A percentile compares a stretch with the other conserved stretches of the same genome.
Evolutionary conservation across 2,888 invertebrate species (phyloP).

Genomic region (Erebia epiphron): DNA sequence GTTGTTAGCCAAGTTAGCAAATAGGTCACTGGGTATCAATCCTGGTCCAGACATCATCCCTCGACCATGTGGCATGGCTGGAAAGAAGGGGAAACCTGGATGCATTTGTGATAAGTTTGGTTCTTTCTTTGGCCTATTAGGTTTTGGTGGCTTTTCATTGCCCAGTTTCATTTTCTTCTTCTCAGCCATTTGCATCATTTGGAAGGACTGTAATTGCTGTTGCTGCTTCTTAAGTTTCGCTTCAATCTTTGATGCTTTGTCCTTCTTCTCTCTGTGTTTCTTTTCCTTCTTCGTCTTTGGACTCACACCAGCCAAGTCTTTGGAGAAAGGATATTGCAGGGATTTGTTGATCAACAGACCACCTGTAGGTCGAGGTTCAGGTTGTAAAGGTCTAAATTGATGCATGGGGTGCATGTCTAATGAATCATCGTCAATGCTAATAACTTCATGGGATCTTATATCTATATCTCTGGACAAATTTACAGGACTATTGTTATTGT

Average conservation of each 20-base stretch:
- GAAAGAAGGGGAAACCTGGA: constrained; percentile 75
- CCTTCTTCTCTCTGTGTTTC: constrained; percentile 80
- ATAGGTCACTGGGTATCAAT: constrained; percentile 70
- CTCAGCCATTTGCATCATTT: constrained; percentile 66
- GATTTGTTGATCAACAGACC: constrained; percentile 74
- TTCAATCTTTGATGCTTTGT: constrained; percentile 74
- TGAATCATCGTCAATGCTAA: constrained; percentile 77
- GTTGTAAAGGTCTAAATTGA: constrained; percentile 49
- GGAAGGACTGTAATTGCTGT: constrained; percentile 66
- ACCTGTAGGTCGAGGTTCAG: constrained; percentile 59
- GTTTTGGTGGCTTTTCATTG: constrained; percentile 64
- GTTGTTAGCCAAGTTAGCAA: constrained; percentile 72
- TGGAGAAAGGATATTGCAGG: constrained; percentile 73
- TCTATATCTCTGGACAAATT: constrained; percentile 78
- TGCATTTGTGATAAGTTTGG: constrained; percentile 69
- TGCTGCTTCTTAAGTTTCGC: constrained; percentile 78
- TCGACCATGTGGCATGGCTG: constrained; percentile 73
- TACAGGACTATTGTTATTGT: constrained; percentile 79
- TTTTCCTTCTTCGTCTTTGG: constrained; percentile 84
- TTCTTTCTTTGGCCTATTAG: constrained; percentile 71
- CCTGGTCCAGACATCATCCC: constrained; percentile 82
- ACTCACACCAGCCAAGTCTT: constrained; percentile 81
- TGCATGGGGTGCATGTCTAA: constrained; percentile 62
- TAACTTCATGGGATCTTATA: constrained; percentile 77
- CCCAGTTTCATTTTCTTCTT: constrained; percentile 66